These are phyloP conservation scores for Aphelenchoides bicaudatus DNA, from an alignment of 2,888 invertebrate species.

Conservation along the genomic window DNA sequence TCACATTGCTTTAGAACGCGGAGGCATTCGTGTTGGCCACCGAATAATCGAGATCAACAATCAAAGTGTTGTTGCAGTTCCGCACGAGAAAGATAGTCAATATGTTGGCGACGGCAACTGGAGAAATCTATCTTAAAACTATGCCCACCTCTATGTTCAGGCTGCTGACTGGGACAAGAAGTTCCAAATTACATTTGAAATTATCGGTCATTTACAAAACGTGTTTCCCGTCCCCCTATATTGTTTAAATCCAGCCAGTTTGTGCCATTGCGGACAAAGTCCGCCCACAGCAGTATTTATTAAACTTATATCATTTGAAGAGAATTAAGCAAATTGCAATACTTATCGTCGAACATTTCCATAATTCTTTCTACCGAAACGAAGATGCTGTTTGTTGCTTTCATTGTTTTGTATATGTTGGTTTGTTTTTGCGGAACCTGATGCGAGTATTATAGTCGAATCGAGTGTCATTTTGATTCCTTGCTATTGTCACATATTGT, in stretches of 20 bases:
- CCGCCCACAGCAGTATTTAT: too few relatives aligned
- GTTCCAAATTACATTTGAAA: slow-evolving; percentile 90
- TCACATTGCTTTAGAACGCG: too few relatives aligned
- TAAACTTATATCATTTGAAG: too few relatives aligned
- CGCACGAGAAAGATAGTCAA: slow-evolving; percentile 99
- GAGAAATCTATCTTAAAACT: slow-evolving; percentile 99
- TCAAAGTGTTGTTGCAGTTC: slow-evolving; percentile 87
- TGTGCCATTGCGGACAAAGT: slow-evolving; percentile 11
- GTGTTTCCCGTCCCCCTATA: neutral
- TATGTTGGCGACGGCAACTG: slow-evolving; percentile 94
- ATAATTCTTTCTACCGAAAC: too few relatives aligned
- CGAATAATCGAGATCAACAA: slow-evolving; percentile 97
- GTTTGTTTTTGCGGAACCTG: too few relatives aligned
- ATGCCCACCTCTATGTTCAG: slow-evolving; percentile 99
- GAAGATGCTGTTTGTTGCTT: too few relatives aligned
- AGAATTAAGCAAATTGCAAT: too few relatives aligned
- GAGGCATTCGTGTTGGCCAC: slow-evolving; percentile 77
- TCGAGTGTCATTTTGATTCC: too few relatives aligned
- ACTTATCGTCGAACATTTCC: too few relatives aligned
- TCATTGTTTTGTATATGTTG: too few relatives aligned
- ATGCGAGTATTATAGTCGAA: too few relatives aligned
- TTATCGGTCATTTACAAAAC: neutral
- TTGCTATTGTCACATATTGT: too few relatives aligned
- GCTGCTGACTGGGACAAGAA: slow-evolving; percentile 95
- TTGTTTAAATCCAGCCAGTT: neutral